A percentile compares a stretch with the other conserved stretches of the same genome.
These are phyloP conservation scores for Brenthis hecate DNA, from an alignment of 2,888 invertebrate genomes.

Conservation along the genomic window DNA sequence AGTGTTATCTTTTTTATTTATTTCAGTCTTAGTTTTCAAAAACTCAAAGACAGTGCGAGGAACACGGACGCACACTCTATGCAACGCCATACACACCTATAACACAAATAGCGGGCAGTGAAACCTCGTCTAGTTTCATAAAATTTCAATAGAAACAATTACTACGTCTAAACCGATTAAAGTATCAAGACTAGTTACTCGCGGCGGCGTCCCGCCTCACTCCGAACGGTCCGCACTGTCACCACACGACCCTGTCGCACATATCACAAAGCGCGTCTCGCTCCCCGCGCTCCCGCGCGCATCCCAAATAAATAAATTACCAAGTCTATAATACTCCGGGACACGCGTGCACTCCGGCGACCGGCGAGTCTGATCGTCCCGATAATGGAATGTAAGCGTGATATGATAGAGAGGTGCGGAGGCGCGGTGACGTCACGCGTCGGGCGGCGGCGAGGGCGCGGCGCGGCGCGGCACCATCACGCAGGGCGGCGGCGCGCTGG, in stretches of 20 bases:
- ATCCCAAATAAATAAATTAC: constrained; percentile 78
- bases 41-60: constrained; percentile 75
- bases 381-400: constrained; percentile 81
- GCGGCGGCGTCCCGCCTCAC: constrained; percentile 43
- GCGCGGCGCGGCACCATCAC: constrained; percentile 61
- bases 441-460: constrained; percentile 58
- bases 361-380: constrained; percentile 70
- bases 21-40: constrained; percentile 81
- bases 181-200: constrained; percentile 60
- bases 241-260: constrained; percentile 51
- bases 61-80: constrained; percentile 60
- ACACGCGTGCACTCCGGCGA: constrained; percentile 62
- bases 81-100: constrained; percentile 53
- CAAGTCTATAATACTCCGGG: constrained; percentile 78
- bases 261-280: constrained; percentile 53
- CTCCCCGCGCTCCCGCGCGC: constrained; percentile 47
- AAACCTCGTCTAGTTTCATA: constrained; percentile 55
- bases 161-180: constrained; percentile 59
- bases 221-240: constrained; percentile 45
- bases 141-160: constrained; percentile 62
- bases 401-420: constrained; percentile 57
- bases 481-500: constrained; percentile 59
- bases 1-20: constrained; percentile 78
- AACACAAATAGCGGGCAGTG: constrained; percentile 58
- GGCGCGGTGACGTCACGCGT: constrained; percentile 55